phyloP scores from a whole-genome alignment of 2,888 invertebrate genomes.

The Drosophila birchii region DNA sequence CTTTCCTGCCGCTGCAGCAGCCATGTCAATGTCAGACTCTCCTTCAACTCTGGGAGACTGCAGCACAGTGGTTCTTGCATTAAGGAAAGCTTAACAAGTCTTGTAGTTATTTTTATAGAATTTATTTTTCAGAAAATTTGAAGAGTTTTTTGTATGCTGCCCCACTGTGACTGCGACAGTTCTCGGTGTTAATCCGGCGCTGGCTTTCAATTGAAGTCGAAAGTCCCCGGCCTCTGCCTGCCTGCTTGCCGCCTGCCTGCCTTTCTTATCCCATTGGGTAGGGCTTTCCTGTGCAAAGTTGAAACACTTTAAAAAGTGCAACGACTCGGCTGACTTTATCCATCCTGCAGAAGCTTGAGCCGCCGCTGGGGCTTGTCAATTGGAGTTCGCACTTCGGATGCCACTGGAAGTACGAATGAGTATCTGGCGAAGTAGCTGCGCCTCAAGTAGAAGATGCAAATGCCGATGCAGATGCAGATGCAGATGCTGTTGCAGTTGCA shows the following conservation, averaged over 20 bases:
- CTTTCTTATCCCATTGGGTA: conserved; percentile 54
- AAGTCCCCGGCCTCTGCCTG: conserved; percentile 20
- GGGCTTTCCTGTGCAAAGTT: conserved; percentile 55
- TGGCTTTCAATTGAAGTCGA: conserved; percentile 62
- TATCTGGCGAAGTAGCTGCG: conserved; percentile 26
- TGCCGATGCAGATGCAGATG: conserved; percentile 27
- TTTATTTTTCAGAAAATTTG: not conserved
- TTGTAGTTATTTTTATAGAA: no score
- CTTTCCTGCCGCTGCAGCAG: conserved; percentile 18
- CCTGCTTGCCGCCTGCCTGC: not conserved
- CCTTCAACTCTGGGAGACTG: conserved; percentile 13
- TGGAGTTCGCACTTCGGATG: conserved; percentile 71
- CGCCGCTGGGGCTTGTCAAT: conserved; percentile 72
- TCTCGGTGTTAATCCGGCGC: conserved; percentile 62
- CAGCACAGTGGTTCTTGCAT: conserved; percentile 24
- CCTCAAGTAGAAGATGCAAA: conserved; percentile 7
- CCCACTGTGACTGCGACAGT: conserved; percentile 54
- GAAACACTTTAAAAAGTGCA: conserved; percentile 59
- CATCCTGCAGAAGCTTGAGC: conserved; percentile 56
- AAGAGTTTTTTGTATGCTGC: not conserved
- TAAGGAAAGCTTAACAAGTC: no score
- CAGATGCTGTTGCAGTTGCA: conserved; percentile 37
- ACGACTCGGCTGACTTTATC: conserved; percentile 38
- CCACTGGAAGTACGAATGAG: conserved; percentile 34
- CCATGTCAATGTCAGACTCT: conserved; percentile 68